Percentiles rank a stretch among this genome's conserved stretches.
These are phyloP conservation scores for Galleria mellonella DNA, from an alignment of 1,140 invertebrate species.

Conservation along the genomic window DNA sequence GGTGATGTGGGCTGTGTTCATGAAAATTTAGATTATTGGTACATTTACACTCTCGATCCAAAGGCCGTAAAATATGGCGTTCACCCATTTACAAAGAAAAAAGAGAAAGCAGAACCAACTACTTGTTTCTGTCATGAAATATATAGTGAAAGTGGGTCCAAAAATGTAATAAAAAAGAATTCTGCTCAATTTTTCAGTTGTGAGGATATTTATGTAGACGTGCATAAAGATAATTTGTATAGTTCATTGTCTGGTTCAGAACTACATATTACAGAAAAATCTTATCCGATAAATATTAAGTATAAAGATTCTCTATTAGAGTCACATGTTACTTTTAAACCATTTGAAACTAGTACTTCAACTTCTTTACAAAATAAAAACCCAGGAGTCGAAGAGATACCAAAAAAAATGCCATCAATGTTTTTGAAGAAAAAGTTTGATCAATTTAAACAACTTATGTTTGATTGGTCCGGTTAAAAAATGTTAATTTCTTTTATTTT, in stretches of 20 bases:
- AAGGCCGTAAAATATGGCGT: conserved; percentile 10
- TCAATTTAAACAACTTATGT: conserved; percentile 17
- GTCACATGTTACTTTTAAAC: too few relatives aligned
- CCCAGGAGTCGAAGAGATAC: too few relatives aligned
- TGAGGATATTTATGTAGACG: conserved; percentile 27
- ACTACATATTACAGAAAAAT: too few relatives aligned
- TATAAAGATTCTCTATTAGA: too few relatives aligned
- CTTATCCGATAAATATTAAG: too few relatives aligned
- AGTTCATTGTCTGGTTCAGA: too few relatives aligned
- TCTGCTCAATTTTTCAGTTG: conserved; percentile 23
- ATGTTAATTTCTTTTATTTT: conserved; percentile 2
- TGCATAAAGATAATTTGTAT: conserved; percentile 6
- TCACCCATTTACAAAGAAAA: conserved; percentile 33
- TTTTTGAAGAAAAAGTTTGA: conserved; percentile 25
- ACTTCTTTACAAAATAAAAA: too few relatives aligned
- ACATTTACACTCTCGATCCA: conserved; percentile 31
- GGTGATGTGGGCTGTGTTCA: conserved; percentile 35
- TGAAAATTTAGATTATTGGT: conserved; percentile 22
- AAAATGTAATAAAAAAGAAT: conserved; percentile 8
- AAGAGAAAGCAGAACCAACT: conserved; percentile 20
- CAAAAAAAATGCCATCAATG: too few relatives aligned
- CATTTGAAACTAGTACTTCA: too few relatives aligned
- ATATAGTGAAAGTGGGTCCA: conserved; percentile 3
- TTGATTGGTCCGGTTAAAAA: neutral
- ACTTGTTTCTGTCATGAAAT: conserved; percentile 36